Evolutionary conservation across 2,113 vertebrate species (phyloP), one percentile per base, ranked within the genome.

Genomic region (Sturnus vulgaris): DNA sequence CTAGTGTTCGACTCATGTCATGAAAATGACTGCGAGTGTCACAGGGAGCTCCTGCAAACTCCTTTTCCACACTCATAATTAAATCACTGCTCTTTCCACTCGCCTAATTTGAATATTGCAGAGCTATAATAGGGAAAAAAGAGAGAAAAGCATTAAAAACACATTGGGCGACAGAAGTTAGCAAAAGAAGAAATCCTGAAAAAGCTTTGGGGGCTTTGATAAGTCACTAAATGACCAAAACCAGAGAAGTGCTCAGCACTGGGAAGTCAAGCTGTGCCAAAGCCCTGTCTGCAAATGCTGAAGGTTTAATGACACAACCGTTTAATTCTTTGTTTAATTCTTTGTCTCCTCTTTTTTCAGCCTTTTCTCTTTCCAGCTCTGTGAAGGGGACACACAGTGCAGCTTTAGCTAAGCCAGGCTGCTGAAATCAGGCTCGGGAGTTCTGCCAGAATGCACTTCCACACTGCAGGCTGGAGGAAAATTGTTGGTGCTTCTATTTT

Each of bases 211-310:
- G 42, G 80, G 55, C 21, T 65, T 94, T 90, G 72, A 28, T 39
- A 39, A 79, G 46, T 37, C 52, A 66, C 63, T 73, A 37, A 95
- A 76, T 66, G 57, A 66, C 91, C 87, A 70, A 92, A 92, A 5
- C 5, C 66, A 90, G 64, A 66, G 5, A 31, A 40, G 59, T 15
- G 22, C 55, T 80, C 16, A 53, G n/a, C 37, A 13, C 59, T 4
- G 42, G 50, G 70, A 90, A 91, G 82, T 12, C 71, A 77, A 53
- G n/a, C 79, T 65, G 46, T 66, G 76, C 75, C 87, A 82, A 90
- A 95, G 42, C 23, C 17, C 24, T 39, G 0, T 13, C 33, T 86
- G 82, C 28, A 80, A 59, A 55, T 10, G 42, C 13, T 65, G 87
- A 92, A 72, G 23, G 39, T 20, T 95, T 92, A 85, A 90, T 39